Base-by-base conservation (phyloP, 92 coral and sea anemone species). In the Pocillopora meandrina region DNA sequence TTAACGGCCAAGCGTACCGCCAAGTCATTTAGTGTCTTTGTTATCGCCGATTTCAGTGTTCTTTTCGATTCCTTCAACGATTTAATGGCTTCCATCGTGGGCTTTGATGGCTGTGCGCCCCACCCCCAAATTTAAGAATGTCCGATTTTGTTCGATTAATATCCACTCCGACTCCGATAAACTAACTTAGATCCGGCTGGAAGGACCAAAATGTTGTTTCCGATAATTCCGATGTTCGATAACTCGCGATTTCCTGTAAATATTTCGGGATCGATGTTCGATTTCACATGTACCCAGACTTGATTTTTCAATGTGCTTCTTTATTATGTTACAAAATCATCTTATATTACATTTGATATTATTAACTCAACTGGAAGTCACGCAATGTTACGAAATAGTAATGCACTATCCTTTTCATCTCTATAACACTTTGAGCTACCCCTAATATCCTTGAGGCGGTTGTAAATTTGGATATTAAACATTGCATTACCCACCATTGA, bases 401-500 rank as follows among this genome's bases (percentile, higher is more conserved):
- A 23, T 0, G 26, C 26, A 23, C 26, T 23, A 23, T 23, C 26
- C 26, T 23, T 23, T 23, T 23, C 26, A 0, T 23, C 26, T 23
- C 26, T 23, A 23, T 23, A 23, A 23, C 26, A 23, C 58, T 65
- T 16, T 78, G 49, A 68, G 74, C 93, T 88, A 68, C 88, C 91
- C 68, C 84, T 88, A 88, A 42, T 42, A 42, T 42, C 49, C 49
- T 42, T 42, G 7, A 42, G 80, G 61, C 85, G 47, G 49, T 88
- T 88, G 74, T 91, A 74, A 26, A 91, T 91, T 65, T 91, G 94
- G 65, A 88, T 86, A 89, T 90, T 85, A 31, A 88, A 89, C 92
- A 84, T 90, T 35, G 93, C 64, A 79, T 88, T 90, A 23, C 94
- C 94, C 34, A 91, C 94, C 94, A 91, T 91, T 65, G 88, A 91